These are phyloP conservation scores for Dendrolimus houi DNA, from an alignment of 2,888 invertebrate genomes.

Conservation along the genomic window DNA sequence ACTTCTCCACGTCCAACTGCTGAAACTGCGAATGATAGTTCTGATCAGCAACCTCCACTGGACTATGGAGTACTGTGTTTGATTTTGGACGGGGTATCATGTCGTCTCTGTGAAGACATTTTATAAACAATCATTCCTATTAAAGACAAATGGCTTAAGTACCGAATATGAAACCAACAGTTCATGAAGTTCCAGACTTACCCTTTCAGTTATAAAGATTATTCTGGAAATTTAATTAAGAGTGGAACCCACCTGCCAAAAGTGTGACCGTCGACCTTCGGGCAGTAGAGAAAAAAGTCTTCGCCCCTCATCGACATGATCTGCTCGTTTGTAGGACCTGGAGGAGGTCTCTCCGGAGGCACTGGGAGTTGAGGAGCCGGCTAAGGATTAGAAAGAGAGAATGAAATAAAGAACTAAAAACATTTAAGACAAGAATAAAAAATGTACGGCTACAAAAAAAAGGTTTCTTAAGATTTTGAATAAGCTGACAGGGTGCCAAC, in stretches of 20 bases:
- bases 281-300: slow-evolving; percentile 59
- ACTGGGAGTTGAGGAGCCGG: slow-evolving; percentile 34
- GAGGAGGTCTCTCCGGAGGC: slow-evolving; percentile 38
- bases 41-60: slow-evolving; percentile 52
- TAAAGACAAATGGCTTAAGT: not conserved
- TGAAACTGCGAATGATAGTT: slow-evolving; percentile 56
- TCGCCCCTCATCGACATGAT: slow-evolving; percentile 51
- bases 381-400: slow-evolving; percentile 16
- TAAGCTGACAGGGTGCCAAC: too few species aligned
- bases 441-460: too few species aligned
- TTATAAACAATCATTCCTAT: not conserved
- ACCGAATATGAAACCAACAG: too few species aligned
- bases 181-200: too few species aligned
- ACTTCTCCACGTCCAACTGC: slow-evolving; percentile 46
- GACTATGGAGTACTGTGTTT: slow-evolving; percentile 51
- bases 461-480: too few species aligned
- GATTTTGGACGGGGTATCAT: slow-evolving; percentile 49
- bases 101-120: slow-evolving; percentile 43
- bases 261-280: slow-evolving; percentile 40
- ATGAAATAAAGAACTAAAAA: too few species aligned
- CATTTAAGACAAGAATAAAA: too few species aligned
- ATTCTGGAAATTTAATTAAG: too few species aligned
- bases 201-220: too few species aligned
- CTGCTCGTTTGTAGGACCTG: slow-evolving; percentile 38
- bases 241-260: slow-evolving; percentile 43